phyloP scores from a whole-genome alignment of 1,140 invertebrate species.

The Papilio polytes region DNA sequence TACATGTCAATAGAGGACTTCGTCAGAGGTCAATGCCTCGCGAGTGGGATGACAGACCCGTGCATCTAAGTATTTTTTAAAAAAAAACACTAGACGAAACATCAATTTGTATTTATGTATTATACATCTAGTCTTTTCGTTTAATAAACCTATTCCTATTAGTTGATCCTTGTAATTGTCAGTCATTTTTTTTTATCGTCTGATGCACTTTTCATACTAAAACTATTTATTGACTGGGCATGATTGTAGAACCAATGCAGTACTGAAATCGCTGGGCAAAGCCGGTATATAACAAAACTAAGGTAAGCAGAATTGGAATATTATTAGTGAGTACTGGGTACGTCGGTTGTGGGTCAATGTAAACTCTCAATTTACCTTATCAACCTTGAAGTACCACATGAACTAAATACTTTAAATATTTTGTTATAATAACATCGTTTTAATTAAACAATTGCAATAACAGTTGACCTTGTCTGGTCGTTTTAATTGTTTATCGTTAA shows the following conservation, averaged over 20 bases:
- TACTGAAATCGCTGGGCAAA: background rate
- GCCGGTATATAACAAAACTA: background rate
- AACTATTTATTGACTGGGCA: too few relatives aligned
- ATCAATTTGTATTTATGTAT: background rate
- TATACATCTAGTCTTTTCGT: background rate
- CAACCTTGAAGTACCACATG: conserved; percentile 6
- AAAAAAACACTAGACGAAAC: background rate
- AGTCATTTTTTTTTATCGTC: too few relatives aligned
- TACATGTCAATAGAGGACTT: conserved; percentile 64
- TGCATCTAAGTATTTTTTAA: conserved; percentile 1
- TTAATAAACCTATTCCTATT: background rate
- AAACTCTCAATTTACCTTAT: background rate
- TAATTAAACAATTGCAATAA: conserved; percentile 13
- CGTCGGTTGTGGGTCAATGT: conserved; percentile 7
- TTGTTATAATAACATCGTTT: conserved; percentile 5
- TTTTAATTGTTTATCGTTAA: background rate
- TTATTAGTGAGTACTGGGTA: background rate
- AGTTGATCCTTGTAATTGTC: background rate
- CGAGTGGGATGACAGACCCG: background rate
- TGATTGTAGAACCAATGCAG: too few relatives aligned
- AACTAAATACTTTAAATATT: conserved; percentile 19
- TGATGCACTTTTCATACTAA: too few relatives aligned
- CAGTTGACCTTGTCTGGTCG: background rate
- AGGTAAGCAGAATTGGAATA: background rate
- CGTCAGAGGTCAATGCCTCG: conserved; percentile 63